These are phyloP conservation scores for Alethe castanea DNA, from an alignment of 2,113 vertebrate species.

Conservation along the genomic window DNA sequence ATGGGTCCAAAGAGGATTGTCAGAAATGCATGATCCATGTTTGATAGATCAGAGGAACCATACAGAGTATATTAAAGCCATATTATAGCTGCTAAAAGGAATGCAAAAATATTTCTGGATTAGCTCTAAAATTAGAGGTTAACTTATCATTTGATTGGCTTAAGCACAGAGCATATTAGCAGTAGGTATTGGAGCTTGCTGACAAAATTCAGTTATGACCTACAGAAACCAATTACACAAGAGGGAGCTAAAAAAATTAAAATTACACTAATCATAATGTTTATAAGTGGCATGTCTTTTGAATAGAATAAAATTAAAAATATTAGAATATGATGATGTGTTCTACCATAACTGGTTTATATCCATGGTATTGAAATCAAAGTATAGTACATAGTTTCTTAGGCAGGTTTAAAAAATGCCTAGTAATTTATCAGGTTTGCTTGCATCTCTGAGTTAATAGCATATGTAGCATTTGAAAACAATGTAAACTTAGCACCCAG, in stretches of 20 bases:
- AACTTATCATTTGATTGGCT: neutral
- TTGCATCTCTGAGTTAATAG: neutral
- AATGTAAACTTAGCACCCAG: neutral
- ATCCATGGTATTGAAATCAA: neutral
- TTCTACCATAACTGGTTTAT: neutral
- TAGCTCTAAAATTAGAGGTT: neutral
- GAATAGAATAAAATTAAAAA: neutral
- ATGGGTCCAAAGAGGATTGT: constrained; percentile 41
- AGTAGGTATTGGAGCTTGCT: neutral
- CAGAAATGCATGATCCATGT: constrained; percentile 25
- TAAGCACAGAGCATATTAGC: neutral
- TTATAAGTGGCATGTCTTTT: neutral
- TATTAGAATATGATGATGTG: neutral
- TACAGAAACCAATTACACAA: neutral
- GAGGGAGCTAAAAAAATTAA: neutral
- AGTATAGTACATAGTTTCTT: neutral
- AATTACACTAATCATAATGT: neutral
- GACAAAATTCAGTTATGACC: neutral
- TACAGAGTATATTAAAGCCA: neutral
- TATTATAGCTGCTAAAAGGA: neutral
- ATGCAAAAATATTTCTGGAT: neutral
- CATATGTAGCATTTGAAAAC: neutral
- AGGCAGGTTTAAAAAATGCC: neutral
- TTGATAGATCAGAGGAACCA: neutral
- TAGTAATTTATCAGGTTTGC: neutral